Base-by-base conservation (phyloP, 1,140 invertebrate species). In the Mercenaria mercenaria region DNA sequence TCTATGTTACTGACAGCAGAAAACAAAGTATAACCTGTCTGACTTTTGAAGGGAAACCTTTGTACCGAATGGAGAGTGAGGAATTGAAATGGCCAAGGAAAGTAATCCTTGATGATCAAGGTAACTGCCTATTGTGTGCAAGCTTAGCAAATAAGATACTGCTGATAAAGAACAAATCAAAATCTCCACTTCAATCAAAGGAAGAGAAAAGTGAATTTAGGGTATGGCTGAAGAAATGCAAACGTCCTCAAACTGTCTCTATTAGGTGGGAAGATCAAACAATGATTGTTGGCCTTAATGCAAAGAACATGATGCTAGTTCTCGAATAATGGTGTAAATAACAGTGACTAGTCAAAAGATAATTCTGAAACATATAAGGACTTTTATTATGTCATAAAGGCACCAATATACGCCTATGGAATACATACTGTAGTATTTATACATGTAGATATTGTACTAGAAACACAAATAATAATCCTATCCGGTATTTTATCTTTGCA, bases 181-280 rank as follows among this genome's bases (percentile, higher is more conserved):
- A 10, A 56, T 34, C 32, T 3, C 15, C n/a, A 1, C 6, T 3
- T 18, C 8, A 50, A 26, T 47, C 18, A 3, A 11, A 20, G 6
- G 10, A 32, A 13, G 39, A 13, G 13, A n/a, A n/a, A 10, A 32
- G n/a, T 15, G 34, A 50, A 26, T 1, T 1, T 11, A 18, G 13
- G 37, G 11, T 50, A 8, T 50, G 39, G 26, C 4, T 77, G 26
- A 50, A 77, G 26, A 10, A 26, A 1, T 67, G 26, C 61, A 32
- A 8, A 4, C 26, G 26, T 1, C 74, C 74, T 26, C 74, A 77
- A 52, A 26, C 74, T 15, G 47, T 50, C 1, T 8, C 41, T 26
- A 18, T 77, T 10, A 77, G 74, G n/a, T 77, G 74, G 74, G 43
- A 29, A 15, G 74, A 77, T 77, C 23, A 34, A 26, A 77, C 74